Evolutionary conservation across 2,888 invertebrate species (phyloP), one percentile per base, ranked within the genome.

Genomic region (Yponomeuta malinellus): DNA sequence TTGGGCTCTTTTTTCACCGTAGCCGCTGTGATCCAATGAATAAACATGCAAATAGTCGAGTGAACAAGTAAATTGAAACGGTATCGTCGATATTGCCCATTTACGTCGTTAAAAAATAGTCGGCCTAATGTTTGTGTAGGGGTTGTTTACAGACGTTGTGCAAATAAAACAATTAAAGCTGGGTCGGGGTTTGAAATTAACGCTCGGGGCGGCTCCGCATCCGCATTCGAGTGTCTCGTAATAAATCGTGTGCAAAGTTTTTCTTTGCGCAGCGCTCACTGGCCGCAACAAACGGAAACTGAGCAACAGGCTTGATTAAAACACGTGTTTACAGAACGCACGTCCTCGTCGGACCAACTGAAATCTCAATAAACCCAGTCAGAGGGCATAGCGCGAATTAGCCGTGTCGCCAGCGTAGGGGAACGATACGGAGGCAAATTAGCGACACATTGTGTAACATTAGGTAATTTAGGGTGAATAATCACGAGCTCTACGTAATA

Each of bases 241-340:
- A 92, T 92, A 88, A 89, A 89, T 90, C 90, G 84, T 87, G 91
- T 91, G 90, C 91, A 90, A 91, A 92, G 91, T 91, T 91, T 90
- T 91, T 91, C 91, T 90, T 91, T 92, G 90, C 89, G 78, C 79
- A 88, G 85, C 82, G 82, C 78, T 67, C 80, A 83, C 83, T 83
- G 84, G 87, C 87, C 88, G 82, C 89, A 84, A 85, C 84, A 79
- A 85, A 81, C 90, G 91, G 90, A 89, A 84, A 84, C 81, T 85
- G 83, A 88, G 90, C 90, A 91, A 91, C 90, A 90, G 90, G 92
- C 88, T 91, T 91, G 90, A 92, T 92, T 92, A 92, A 92, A 92
- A 91, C 88, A 91, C 85, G 88, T 92, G 90, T 92, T 90, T 91
- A 90, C 91, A 88, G 82, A 83, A 89, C 88, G 90, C 91, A 89